Base-by-base conservation (phyloP, 1,140 invertebrate species). In the Venustaconcha ellipsiformis region DNA sequence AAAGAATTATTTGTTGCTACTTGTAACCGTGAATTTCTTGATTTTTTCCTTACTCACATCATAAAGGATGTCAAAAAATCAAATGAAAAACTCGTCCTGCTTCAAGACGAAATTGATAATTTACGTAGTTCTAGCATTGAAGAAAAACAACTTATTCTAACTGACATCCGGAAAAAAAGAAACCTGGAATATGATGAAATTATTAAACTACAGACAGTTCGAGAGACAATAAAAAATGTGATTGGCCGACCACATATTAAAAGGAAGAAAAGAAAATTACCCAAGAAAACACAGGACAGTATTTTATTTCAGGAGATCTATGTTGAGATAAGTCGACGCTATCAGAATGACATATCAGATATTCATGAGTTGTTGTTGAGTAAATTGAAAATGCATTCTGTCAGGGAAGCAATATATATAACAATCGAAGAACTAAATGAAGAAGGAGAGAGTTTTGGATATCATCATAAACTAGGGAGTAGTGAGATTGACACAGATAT, bases 211-310 rank as follows among this genome's bases (percentile, higher is more conserved):
- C 67, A 67, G 57, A 56, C 57, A 56, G 75, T 70, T 59, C 72
- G 75, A 55, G 75, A 77, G 48, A 65, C 72, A 26, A 77, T 77
- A 20, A 77, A 77, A 57, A 77, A 77, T 63, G 75, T 77, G 20
- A 63, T 77, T 17, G 67, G 56, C 6, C 37, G 75, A 57, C 48
- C 55, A 18, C 75, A 77, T 72, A 66, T 77, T 0, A 77, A 72
- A 60, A 76, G 72, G 63, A 72, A 77, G 48, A 17, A 30, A 18
- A n/a, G 30, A 30, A 66, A 30, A 30, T 72, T 63, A n/a, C 67
- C 66, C 58, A 67, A 72, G 20, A 65, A 68, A 37, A 77, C 30
- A 37, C n/a, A 62, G 15, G 20, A 23, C 23, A 55, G 14, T 15
- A 23, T 65, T 12, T 65, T 67, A 8, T 64, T 68, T 64, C 75